phyloP scores from a whole-genome alignment of 1,140 invertebrate species.

The Drosophila micromelanica region DNA sequence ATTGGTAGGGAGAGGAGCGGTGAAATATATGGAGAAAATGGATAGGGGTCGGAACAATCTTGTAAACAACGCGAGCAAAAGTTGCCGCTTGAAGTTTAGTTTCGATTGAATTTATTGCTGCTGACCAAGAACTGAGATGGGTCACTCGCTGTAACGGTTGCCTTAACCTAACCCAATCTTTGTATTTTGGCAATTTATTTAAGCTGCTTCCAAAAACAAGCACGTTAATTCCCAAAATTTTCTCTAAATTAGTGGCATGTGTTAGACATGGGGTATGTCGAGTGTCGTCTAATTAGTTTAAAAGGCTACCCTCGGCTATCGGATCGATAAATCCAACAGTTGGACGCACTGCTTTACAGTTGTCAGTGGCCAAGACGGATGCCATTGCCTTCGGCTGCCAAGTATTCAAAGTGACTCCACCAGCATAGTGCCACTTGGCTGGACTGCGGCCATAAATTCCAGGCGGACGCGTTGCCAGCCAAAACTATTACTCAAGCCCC shows the following conservation, averaged over 20 bases:
- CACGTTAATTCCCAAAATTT: slow-evolving; percentile 59
- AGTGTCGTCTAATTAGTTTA: slow-evolving; percentile 71
- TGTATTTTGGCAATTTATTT: slow-evolving; percentile 66
- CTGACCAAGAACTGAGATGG: slow-evolving; percentile 29
- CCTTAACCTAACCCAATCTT: slow-evolving; percentile 21
- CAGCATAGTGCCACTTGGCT: slow-evolving; percentile 64
- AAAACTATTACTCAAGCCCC: slow-evolving; percentile 81
- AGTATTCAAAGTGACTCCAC: slow-evolving; percentile 58
- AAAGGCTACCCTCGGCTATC: slow-evolving; percentile 48
- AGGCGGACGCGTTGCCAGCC: slow-evolving; percentile 65
- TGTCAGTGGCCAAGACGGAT: slow-evolving; percentile 70
- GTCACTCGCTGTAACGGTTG: slow-evolving; percentile 9
- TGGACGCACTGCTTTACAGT: slow-evolving; percentile 68
- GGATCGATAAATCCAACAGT: slow-evolving; percentile 77
- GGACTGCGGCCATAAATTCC: slow-evolving; percentile 70
- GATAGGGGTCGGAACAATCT: slow-evolving; percentile 12
- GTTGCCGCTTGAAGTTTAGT: slow-evolving; percentile 62
- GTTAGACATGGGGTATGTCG: slow-evolving; percentile 37
- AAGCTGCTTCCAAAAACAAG: slow-evolving; percentile 64
- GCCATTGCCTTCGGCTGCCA: slow-evolving; percentile 53
- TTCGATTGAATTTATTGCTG: slow-evolving; percentile 71
- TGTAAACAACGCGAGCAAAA: slow-evolving; percentile 69
- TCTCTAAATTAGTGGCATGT: slow-evolving; percentile 73
- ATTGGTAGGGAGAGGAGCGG: slow-evolving; percentile 21
- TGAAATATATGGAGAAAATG: slow-evolving; percentile 15